phyloP scores from a whole-genome alignment of 1,140 invertebrate species.

The Bilobella aurantiaca region DNA sequence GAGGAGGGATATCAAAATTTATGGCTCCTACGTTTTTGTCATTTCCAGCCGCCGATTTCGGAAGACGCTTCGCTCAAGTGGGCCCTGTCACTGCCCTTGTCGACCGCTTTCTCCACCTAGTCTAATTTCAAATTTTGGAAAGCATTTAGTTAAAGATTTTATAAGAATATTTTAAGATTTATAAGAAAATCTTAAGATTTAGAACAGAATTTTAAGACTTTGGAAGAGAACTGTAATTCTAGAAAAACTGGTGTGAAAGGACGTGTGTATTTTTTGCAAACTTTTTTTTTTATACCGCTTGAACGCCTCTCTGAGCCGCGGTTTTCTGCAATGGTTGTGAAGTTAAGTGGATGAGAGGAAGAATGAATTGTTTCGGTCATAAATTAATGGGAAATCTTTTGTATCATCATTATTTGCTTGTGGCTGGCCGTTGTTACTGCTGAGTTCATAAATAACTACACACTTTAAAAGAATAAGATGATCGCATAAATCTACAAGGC shows the following conservation, averaged over 20 bases:
- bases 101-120: background rate
- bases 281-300: too few species aligned
- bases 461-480: background rate
- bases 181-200: background rate
- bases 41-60: background rate
- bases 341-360: too few species aligned
- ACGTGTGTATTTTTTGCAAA: too few species aligned
- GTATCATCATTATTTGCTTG: too few species aligned
- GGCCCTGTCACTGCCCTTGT: too few species aligned
- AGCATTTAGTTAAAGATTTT: background rate
- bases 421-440: background rate
- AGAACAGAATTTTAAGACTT: background rate
- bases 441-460: background rate
- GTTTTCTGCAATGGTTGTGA: too few species aligned
- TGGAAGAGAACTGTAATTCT: too few species aligned
- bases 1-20: constrained; percentile 6
- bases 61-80: background rate
- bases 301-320: too few species aligned
- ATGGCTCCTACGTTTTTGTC: constrained; percentile 8
- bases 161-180: background rate
- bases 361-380: background rate
- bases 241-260: too few species aligned
- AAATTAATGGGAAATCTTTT: constrained; percentile 2
- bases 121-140: background rate
- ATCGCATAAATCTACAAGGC: too few species aligned